These are phyloP conservation scores for Periparus ater DNA, from an alignment of 2,797 vertebrate genomes.

Conservation along the genomic window DNA sequence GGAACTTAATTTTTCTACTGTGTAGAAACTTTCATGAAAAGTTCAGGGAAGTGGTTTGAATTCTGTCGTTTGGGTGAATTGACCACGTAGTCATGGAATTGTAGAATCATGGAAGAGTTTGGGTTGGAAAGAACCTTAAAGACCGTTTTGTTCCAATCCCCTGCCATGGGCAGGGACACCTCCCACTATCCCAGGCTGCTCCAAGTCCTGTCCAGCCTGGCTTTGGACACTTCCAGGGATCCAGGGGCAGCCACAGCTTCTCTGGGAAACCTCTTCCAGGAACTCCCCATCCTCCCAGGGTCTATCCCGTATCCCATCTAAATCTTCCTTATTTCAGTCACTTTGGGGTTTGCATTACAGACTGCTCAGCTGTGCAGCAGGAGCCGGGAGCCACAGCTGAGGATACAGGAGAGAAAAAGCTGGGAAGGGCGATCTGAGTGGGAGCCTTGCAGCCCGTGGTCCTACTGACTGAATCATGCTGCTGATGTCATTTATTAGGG, in stretches of 20 bases:
- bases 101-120: neutral
- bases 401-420: neutral
- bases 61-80: neutral
- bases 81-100: neutral
- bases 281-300: rapidly evolving
- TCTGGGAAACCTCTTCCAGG: neutral
- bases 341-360: neutral
- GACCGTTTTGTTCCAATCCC: rapidly evolving
- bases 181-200: rapidly evolving
- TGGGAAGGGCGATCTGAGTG: neutral
- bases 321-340: neutral
- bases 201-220: rapidly evolving
- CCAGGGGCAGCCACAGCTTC: neutral
- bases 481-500: constrained; percentile 22
- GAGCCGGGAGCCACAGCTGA: neutral
- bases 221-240: neutral
- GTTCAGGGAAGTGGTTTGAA: neutral
- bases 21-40: neutral
- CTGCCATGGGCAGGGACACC: neutral
- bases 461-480: neutral
- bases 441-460: neutral
- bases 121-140: neutral
- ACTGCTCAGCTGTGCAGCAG: rapidly evolving
- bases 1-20: neutral
- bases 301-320: neutral